phyloP scores from a whole-genome alignment of 2,113 vertebrate genomes.

The Neogale vison region DNA sequence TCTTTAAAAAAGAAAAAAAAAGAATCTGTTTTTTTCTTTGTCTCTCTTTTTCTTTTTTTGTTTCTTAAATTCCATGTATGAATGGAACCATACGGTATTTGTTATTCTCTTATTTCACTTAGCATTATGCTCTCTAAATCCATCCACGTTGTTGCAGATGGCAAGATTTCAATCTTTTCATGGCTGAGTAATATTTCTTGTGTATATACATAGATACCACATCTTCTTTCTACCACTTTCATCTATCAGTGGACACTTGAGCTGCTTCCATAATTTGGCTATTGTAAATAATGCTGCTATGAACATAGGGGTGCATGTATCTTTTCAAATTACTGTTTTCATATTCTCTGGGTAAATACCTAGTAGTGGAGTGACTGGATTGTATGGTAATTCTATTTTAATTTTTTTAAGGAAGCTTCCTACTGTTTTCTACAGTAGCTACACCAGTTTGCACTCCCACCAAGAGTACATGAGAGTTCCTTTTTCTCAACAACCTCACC shows the following conservation, averaged over 20 bases:
- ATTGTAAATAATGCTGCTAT: background rate
- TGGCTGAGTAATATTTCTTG: background rate
- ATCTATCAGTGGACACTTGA: background rate
- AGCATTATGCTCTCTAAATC: too few relatives aligned
- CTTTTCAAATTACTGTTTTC: background rate
- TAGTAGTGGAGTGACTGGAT: background rate
- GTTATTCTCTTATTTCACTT: too few relatives aligned
- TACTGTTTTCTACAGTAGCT: background rate
- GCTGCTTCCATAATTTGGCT: background rate
- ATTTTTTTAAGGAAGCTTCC: background rate
- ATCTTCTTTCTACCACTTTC: background rate
- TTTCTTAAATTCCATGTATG: too few relatives aligned
- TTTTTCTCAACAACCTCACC: background rate
- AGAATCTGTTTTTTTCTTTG: too few relatives aligned
- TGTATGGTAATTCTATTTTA: background rate
- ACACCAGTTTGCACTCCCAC: background rate
- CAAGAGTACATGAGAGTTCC: background rate
- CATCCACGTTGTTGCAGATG: too few relatives aligned
- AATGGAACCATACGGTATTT: too few relatives aligned
- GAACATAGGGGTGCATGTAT: background rate
- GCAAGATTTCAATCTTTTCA: too few relatives aligned
- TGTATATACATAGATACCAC: background rate
- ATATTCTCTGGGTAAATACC: background rate
- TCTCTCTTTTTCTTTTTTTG: too few relatives aligned
- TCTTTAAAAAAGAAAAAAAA: too few relatives aligned